phyloP scores from a whole-genome alignment of 1,140 invertebrate species.

The Whitmania pigra region DNA sequence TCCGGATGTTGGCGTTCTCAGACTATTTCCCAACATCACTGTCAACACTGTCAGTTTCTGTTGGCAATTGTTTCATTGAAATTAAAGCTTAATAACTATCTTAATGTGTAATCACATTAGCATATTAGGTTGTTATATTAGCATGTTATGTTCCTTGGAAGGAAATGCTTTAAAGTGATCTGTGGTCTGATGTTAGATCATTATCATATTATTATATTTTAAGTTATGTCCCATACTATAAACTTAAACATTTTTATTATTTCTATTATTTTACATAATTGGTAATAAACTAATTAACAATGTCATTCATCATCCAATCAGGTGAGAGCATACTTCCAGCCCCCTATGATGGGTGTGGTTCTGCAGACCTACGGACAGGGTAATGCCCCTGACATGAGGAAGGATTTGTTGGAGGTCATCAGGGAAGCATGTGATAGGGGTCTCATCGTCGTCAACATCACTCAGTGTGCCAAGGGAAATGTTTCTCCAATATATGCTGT shows the following conservation, averaged over 20 bases:
- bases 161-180: too few species aligned
- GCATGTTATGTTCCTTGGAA: too few species aligned
- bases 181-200: neutral
- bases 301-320: slow-evolving; percentile 28
- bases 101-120: too few species aligned
- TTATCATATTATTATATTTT: too few species aligned
- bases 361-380: slow-evolving; percentile 84
- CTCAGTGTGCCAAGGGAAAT: slow-evolving; percentile 64
- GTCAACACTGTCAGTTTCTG: slow-evolving; percentile 51
- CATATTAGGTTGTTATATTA: too few species aligned
- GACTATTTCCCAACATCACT: slow-evolving; percentile 81
- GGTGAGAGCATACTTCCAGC: slow-evolving; percentile 62
- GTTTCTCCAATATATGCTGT: slow-evolving; percentile 68
- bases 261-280: too few species aligned
- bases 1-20: slow-evolving; percentile 67
- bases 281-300: too few species aligned
- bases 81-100: neutral
- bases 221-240: too few species aligned
- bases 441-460: slow-evolving; percentile 80
- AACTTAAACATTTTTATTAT: neutral
- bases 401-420: slow-evolving; percentile 66
- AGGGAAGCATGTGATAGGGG: slow-evolving; percentile 60
- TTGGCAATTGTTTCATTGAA: neutral
- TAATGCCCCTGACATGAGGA: slow-evolving; percentile 71
- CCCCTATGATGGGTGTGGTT: slow-evolving; percentile 74